Evolutionary conservation across 2,113 vertebrate species (phyloP).

Genomic region (Heloderma charlesbogerti): DNA sequence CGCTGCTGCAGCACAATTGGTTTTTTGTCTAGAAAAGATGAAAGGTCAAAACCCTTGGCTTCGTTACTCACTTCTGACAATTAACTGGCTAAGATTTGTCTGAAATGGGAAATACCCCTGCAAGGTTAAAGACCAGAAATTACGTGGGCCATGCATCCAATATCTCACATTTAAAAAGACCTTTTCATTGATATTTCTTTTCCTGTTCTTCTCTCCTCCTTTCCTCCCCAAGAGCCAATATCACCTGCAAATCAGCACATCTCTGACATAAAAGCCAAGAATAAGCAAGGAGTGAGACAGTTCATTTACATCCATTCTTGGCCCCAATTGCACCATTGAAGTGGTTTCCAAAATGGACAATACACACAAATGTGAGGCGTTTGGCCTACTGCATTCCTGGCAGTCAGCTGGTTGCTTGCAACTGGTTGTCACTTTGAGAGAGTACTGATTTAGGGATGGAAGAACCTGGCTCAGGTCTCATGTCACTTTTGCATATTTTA

Average conservation of each 20-base stretch:
- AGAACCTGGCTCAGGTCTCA: background rate
- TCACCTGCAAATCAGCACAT: background rate
- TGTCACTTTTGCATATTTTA: background rate
- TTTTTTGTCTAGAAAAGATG: conserved; percentile 22
- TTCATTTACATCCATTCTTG: conserved; percentile 17
- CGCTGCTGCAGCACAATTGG: background rate
- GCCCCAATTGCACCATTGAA: background rate
- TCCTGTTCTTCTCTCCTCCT: background rate
- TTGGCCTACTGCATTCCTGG: background rate
- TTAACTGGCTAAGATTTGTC: background rate
- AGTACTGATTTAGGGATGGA: conserved; percentile 41
- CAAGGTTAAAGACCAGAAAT: background rate
- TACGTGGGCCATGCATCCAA: background rate
- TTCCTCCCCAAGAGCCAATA: background rate
- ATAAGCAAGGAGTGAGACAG: conserved; percentile 8
- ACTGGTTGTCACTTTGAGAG: conserved; percentile 40
- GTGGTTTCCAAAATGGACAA: conserved; percentile 17
- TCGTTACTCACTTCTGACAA: background rate
- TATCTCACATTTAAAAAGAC: background rate
- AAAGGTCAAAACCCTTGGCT: conserved; percentile 25
- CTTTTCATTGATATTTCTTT: conserved; percentile 14
- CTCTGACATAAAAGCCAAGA: background rate
- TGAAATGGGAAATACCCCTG: conserved; percentile 13
- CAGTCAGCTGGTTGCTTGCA: fast-evolving
- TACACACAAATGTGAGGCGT: background rate